These are phyloP conservation scores for Melitaea athalia DNA, from an alignment of 2,888 invertebrate species.

Conservation along the genomic window DNA sequence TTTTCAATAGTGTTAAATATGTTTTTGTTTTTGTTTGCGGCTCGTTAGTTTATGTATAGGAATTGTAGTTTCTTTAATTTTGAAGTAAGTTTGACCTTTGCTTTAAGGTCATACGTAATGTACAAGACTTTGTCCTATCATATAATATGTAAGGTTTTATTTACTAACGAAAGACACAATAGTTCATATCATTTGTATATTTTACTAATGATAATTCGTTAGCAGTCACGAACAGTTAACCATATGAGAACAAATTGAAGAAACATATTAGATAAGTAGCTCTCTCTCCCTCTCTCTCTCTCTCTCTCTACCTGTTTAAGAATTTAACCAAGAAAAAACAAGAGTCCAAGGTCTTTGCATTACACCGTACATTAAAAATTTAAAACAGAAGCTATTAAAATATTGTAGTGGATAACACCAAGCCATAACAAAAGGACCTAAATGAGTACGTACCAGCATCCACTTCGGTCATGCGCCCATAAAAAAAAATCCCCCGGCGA, in stretches of 20 bases:
- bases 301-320: no score
- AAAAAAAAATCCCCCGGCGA: slow-evolving; percentile 21
- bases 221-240: background rate
- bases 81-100: slow-evolving; percentile 26
- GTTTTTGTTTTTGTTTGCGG: background rate
- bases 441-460: slow-evolving; percentile 22
- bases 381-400: slow-evolving; percentile 5
- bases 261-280: no score
- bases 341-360: background rate
- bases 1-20: background rate
- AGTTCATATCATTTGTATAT: background rate
- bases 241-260: no score
- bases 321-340: background rate
- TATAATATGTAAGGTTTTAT: background rate
- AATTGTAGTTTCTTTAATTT: background rate
- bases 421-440: slow-evolving; percentile 37
- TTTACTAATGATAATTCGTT: background rate
- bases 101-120: slow-evolving; percentile 26
- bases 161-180: background rate
- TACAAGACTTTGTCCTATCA: background rate
- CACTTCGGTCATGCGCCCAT: slow-evolving; percentile 35
- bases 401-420: slow-evolving; percentile 25
- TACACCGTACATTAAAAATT: background rate
- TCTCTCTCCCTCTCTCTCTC: no score
- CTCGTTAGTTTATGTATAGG: background rate